These are phyloP conservation scores for Lutraria rhynchaena DNA, from an alignment of 1,140 invertebrate species.

Conservation along the genomic window DNA sequence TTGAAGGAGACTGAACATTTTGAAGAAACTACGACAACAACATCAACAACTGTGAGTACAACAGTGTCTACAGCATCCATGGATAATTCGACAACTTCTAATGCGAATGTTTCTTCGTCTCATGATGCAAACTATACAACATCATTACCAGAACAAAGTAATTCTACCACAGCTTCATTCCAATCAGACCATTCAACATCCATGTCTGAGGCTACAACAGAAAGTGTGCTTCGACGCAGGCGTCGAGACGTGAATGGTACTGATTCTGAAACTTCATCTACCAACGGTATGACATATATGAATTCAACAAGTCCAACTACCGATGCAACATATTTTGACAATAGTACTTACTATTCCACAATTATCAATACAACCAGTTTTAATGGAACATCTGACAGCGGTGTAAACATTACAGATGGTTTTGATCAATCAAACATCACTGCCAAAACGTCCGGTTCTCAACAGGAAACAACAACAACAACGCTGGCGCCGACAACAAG, in stretches of 20 bases:
- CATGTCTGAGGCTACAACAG: background rate
- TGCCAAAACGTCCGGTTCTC: constrained; percentile 9
- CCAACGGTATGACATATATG: background rate
- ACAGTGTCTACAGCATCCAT: background rate
- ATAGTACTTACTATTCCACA: background rate
- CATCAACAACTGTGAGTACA: constrained; percentile 6
- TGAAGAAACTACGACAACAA: constrained; percentile 20
- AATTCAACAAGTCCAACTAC: background rate
- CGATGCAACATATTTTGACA: background rate
- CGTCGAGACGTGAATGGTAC: background rate
- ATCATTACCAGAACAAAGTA: background rate
- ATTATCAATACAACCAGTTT: background rate
- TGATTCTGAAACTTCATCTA: background rate
- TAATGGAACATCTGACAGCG: background rate
- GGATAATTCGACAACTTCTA: background rate
- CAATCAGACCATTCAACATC: background rate
- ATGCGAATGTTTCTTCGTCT: no score
- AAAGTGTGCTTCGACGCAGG: background rate
- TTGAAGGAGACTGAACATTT: constrained; percentile 47
- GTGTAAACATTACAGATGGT: background rate
- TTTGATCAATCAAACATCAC: background rate
- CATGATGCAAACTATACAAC: background rate
- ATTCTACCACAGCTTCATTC: background rate
- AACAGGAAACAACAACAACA: constrained; percentile 8
- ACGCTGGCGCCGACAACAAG: constrained; percentile 18